phyloP scores from a whole-genome alignment of 2,888 invertebrate species.

The Camponotus fellah region DNA sequence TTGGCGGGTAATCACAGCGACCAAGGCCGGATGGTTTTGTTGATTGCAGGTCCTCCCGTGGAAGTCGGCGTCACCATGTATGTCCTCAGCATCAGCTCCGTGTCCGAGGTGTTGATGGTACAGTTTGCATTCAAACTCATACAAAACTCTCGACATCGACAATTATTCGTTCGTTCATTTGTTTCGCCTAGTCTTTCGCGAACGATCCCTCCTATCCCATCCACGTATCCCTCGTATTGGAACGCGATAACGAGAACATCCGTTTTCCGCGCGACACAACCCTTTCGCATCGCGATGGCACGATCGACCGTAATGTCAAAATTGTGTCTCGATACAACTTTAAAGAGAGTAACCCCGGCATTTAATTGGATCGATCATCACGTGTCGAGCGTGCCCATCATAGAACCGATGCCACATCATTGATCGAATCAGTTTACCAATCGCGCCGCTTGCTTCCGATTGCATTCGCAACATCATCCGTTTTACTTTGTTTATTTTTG shows the following conservation, averaged over 20 bases:
- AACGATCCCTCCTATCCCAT: background rate
- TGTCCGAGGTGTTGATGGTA: constrained; percentile 99
- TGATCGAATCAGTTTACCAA: constrained; percentile 58
- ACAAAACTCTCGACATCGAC: constrained; percentile 82
- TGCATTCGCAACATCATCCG: constrained; percentile 4
- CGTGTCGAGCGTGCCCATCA: constrained; percentile 52
- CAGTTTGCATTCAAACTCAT: constrained; percentile 82
- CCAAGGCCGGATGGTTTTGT: constrained; percentile 83
- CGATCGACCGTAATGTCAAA: constrained; percentile 49
- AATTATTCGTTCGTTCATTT: constrained; percentile 71
- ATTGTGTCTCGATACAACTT: constrained; percentile 37
- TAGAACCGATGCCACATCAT: constrained; percentile 40
- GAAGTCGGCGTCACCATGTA: constrained; percentile 99
- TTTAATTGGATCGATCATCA: constrained; percentile 53
- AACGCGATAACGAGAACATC: constrained; percentile 41
- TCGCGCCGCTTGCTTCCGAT: constrained; percentile 71
- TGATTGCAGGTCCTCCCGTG: constrained; percentile 97
- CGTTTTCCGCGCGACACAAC: constrained; percentile 37
- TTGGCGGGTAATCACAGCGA: constrained; percentile 79
- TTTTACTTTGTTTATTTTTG: constrained; percentile 50
- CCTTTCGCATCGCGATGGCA: constrained; percentile 43
- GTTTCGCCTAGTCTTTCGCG: constrained; percentile 65
- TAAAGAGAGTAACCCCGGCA: background rate
- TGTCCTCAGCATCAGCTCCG: constrained; percentile 99
- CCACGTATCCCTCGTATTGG: constrained; percentile 25